These are phyloP conservation scores for Mesoligia furuncula DNA, from an alignment of 2,888 invertebrate genomes.

Conservation along the genomic window DNA sequence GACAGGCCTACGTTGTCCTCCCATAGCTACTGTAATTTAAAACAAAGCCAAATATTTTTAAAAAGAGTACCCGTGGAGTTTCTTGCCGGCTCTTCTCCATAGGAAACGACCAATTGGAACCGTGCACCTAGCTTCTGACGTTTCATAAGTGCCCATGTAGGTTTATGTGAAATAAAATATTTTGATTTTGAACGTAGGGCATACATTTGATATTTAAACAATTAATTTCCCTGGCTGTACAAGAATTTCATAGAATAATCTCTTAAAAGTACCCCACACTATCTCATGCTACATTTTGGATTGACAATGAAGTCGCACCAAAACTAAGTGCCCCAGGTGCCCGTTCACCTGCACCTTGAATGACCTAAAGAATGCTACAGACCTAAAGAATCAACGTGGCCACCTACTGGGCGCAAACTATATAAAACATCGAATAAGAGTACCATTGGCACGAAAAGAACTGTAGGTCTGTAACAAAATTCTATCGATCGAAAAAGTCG, in stretches of 20 bases:
- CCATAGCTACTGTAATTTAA: too few species aligned
- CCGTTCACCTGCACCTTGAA: neutral
- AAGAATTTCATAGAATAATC: neutral
- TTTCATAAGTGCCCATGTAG: too few species aligned
- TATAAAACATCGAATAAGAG: neutral
- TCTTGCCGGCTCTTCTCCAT: too few species aligned
- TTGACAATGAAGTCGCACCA: neutral
- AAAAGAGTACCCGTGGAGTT: too few species aligned
- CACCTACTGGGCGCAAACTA: neutral
- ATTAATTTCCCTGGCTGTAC: neutral
- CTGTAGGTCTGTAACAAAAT: neutral
- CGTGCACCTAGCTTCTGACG: too few species aligned
- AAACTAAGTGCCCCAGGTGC: neutral
- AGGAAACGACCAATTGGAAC: too few species aligned
- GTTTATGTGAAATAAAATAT: too few species aligned
- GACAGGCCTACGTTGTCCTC: too few species aligned
- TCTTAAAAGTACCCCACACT: neutral
- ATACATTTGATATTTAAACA: neutral
- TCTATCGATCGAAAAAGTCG: neutral
- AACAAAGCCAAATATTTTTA: too few species aligned
- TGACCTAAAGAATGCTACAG: neutral
- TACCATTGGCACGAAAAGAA: neutral
- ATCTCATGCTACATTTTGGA: neutral
- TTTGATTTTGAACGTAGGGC: too few species aligned
- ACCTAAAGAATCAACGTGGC: neutral